Base-by-base conservation (phyloP, 2,888 invertebrate species). In the Cryptus viduatorius region DNA sequence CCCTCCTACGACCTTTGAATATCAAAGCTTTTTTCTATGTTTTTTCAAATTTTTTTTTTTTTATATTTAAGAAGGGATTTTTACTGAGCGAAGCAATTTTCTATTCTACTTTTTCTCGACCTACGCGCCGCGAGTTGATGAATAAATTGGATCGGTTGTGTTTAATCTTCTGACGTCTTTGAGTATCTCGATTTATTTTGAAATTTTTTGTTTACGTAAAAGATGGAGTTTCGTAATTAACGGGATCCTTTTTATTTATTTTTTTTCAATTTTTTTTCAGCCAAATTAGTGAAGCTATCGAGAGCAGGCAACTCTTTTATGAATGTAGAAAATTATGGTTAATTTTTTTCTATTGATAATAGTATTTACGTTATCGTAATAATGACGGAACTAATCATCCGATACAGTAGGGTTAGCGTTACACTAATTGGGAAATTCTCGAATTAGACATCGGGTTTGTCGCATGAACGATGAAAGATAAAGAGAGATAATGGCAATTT, bases 401-500 rank as follows among this genome's bases (percentile, higher is more conserved):
- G 19, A 42, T 68, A 44, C 44, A 53, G 61, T 10, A 29, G 31
- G 31, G 44, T 69, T 44, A 31, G 56, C 44, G 19, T n/a, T 29
- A 31, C 48, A 50, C 53, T 76, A 76, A 76, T 19, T 53, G 10
- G 53, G 16, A 16, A 37, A 37, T 37, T 37, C 37, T 37, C 37
- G 37, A 37, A 37, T 37, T 37, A 8, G 37, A 37, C 7, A 37
- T 37, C 37, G 0, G 1, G 1, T 37, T 37, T 8, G 7, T 4
- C 7, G 53, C 19, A 7, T 53, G 53, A 16, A 19, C 8, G 53
- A 19, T 53, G 37, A 75, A 31, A 42, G 16, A 56, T 42, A 46
- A 53, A 65, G 46, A 59, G 46, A 72, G 46, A 80, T 80, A 50
- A 68, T 61, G 31, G 44, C 4, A 29, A 24, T 71, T 46, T 56